These are phyloP conservation scores for Panthera tigris DNA, from an alignment of 2,113 vertebrate species.

Conservation along the genomic window DNA sequence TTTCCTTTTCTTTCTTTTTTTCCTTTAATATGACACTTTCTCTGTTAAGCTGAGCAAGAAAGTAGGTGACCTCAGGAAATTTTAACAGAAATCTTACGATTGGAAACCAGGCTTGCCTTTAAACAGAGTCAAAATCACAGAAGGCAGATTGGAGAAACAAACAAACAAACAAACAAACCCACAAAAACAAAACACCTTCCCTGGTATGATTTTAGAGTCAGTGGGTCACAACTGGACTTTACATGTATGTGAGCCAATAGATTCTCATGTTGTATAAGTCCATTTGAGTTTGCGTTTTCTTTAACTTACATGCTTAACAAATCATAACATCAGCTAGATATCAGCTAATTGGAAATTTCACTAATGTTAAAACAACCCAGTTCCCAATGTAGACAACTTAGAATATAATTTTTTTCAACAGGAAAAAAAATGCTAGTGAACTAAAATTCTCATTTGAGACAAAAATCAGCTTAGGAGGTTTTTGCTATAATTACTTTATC, in stretches of 20 bases:
- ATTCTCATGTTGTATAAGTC: not conserved
- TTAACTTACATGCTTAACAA: not conserved
- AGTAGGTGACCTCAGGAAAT: not conserved
- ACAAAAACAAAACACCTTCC: not conserved
- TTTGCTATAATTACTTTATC: not conserved
- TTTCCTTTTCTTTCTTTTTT: not conserved
- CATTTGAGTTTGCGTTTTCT: not conserved
- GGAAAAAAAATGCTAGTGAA: slow-evolving; percentile 7
- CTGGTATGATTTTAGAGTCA: not conserved
- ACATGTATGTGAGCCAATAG: not conserved
- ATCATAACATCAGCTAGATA: not conserved
- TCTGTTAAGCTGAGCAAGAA: not conserved
- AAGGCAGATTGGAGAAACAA: not conserved
- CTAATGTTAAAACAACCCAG: not conserved
- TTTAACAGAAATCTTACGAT: not conserved
- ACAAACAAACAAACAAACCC: not conserved
- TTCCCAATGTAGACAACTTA: not conserved
- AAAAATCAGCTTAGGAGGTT: not conserved
- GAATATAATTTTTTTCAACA: slow-evolving; percentile 13
- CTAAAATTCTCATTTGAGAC: slow-evolving; percentile 26
- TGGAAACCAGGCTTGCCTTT: not conserved
- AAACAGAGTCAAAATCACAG: not conserved
- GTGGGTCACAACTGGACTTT: not conserved
- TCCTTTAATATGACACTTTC: not conserved
- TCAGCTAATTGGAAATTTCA: not conserved